Evolutionary conservation across 1,140 invertebrate species (phyloP).

Genomic region (Cotesia chilonis): DNA sequence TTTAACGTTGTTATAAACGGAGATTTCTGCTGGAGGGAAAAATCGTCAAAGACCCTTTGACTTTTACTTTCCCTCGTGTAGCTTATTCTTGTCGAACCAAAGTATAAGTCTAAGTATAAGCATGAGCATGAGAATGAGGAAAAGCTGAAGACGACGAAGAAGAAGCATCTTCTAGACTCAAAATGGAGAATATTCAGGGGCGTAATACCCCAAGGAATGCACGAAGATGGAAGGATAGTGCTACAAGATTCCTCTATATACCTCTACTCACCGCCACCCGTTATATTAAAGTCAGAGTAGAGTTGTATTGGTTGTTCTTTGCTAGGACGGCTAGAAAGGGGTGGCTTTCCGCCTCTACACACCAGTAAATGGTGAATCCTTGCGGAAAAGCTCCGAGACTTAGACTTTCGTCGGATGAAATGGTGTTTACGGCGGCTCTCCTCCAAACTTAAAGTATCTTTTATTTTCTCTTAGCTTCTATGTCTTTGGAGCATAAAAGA

Average conservation of each 20-base stretch:
- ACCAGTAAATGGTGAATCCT: constrained; percentile 53
- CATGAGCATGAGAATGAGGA: not conserved
- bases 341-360: constrained; percentile 37
- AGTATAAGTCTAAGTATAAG: too few relatives aligned
- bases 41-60: constrained; percentile 25
- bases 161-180: not conserved
- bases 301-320: not conserved
- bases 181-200: constrained; percentile 45
- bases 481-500: not conserved
- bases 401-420: constrained; percentile 48
- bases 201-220: constrained; percentile 65
- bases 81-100: too few relatives aligned
- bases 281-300: not conserved
- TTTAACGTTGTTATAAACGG: constrained; percentile 63
- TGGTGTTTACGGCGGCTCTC: constrained; percentile 46
- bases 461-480: not conserved
- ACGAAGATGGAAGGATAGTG: constrained; percentile 61
- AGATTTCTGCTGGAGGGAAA: constrained; percentile 53
- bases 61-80: too few relatives aligned
- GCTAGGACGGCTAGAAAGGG: constrained; percentile 37
- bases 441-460: constrained; percentile 15
- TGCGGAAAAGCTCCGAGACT: constrained; percentile 57
- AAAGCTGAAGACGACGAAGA: too few relatives aligned
- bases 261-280: not conserved
- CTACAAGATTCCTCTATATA: constrained; percentile 44